Base-by-base conservation (phyloP, 2,888 invertebrate genomes). In the Yponomeuta evonymella region DNA sequence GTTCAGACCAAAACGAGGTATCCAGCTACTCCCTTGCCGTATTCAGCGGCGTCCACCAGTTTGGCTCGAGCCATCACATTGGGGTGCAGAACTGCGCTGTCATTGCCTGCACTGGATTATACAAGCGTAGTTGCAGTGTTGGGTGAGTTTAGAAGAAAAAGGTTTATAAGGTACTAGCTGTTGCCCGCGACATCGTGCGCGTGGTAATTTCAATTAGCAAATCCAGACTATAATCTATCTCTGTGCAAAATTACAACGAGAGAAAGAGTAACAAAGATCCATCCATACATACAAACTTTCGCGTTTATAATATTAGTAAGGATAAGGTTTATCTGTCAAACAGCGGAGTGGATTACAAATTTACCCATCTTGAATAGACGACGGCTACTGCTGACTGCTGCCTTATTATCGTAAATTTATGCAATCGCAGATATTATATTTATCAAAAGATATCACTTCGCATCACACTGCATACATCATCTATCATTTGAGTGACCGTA, bases 51-150 rank as follows among this genome's bases (percentile, higher is more conserved):
- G 69, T 80, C 6, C 82, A 81, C 0, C 75, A 78, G 0, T 77
- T 77, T 12, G 81, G 79, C 0, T 73, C 72, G 2, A 73, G 71
- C 0, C 77, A 78, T 43, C 75, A 81, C 48, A 81, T 89, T 10
- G 88, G 84, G 0, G 73, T 76, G 0, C 84, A 88, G 36, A 81
- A 75, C 65, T 90, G 90, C 51, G 79, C 79, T 0, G 62, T 89
- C 0, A 75, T 84, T 48, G 82, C 83, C 0, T 88, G 87, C 72
- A 79, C 78, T 1, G 84, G 83, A 0, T 73, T 78, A 9, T 80
- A 83, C 72, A 82, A 87, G 70, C 78, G 79, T 2, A 79, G 76
- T 4, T 87, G 86, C 70, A 73, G 75, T 30, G 68, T 81, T 63
- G 82, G 83, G 90, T 89, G 74, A 79, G 81, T 74, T 33, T 33